Evolutionary conservation across 2,797 vertebrate species (phyloP).

Genomic region (Phalanger gymnotis): DNA sequence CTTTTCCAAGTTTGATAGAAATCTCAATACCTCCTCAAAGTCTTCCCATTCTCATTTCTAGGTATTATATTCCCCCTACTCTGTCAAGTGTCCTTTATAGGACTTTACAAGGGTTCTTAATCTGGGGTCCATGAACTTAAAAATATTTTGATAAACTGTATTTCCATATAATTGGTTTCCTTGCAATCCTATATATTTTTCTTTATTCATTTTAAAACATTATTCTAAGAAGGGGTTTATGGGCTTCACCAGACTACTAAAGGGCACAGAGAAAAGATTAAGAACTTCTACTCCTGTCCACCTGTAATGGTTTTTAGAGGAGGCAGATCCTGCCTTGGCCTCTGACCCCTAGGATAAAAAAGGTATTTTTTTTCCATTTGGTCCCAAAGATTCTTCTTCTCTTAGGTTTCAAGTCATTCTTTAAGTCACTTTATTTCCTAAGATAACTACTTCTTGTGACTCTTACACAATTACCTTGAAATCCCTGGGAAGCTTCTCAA

Average conservation of each 20-base stretch:
- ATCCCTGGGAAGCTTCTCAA: not conserved
- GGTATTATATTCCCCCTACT: not conserved
- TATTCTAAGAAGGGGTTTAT: not conserved
- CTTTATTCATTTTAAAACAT: not conserved
- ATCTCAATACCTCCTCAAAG: not conserved
- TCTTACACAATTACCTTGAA: not conserved
- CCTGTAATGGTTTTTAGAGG: not conserved
- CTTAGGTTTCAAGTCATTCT: not conserved
- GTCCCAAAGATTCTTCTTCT: not conserved
- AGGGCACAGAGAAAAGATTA: not conserved
- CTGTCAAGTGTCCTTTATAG: not conserved
- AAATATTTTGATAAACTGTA: not conserved
- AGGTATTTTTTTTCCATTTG: not conserved
- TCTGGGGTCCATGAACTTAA: not conserved
- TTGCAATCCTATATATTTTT: not conserved
- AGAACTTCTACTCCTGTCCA: not conserved
- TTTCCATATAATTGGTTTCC: not conserved
- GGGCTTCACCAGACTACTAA: not conserved
- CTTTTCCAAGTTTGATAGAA: not conserved
- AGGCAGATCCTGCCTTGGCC: not conserved
- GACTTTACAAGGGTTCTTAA: not conserved
- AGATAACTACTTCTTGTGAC: not conserved
- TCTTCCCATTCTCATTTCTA: not conserved
- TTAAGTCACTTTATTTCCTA: too few relatives aligned
- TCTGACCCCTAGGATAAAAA: not conserved